Conservation (phyloP, 2,113 vertebrate species). For the Stercorarius parasiticus region DNA sequence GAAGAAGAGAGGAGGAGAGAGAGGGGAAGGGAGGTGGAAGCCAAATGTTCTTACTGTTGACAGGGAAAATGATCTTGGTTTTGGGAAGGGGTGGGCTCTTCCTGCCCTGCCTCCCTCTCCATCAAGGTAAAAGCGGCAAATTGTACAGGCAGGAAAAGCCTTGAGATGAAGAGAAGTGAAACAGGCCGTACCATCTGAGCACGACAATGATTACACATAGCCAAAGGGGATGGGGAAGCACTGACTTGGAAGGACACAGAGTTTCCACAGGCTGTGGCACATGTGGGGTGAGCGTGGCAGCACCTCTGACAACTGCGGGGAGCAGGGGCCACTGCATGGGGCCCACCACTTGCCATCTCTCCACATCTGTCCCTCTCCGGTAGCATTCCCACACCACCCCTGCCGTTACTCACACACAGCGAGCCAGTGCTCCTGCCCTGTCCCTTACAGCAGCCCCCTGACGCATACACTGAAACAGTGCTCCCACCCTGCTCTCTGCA, state of each 20-base stretch:
- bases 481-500: not conserved
- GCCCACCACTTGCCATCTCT: not conserved
- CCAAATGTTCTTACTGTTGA: not conserved
- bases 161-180: not conserved
- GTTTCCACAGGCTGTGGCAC: not conserved
- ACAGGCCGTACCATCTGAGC: not conserved
- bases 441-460: not conserved
- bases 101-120: not conserved
- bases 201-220: rapidly evolving
- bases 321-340: not conserved
- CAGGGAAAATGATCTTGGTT: not conserved
- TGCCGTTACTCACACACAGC: too few relatives aligned
- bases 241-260: not conserved
- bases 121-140: not conserved
- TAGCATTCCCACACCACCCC: not conserved
- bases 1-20: not conserved
- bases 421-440: not conserved
- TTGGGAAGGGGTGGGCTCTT: not conserved
- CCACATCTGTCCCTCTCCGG: not conserved
- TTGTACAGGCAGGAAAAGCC: not conserved
- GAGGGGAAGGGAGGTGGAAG: not conserved
- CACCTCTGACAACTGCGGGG: not conserved
- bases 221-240: not conserved
- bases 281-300: rapidly evolving
- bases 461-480: not conserved